Evolutionary conservation across 2,888 invertebrate genomes (phyloP).

Genomic region (Tipula unca): DNA sequence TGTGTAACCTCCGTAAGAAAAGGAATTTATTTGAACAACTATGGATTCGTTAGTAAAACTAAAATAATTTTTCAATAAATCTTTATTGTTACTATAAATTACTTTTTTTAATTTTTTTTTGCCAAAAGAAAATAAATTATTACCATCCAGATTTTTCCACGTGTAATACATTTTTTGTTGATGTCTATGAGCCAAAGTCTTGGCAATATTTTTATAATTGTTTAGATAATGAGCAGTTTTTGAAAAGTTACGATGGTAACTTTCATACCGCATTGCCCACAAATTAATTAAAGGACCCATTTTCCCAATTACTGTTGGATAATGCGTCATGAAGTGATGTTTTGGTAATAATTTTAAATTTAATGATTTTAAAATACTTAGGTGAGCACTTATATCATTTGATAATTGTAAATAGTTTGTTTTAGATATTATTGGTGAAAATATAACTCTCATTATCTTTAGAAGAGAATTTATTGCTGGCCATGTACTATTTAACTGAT

Average conservation of each 20-base stretch:
- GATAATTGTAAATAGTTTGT: no score
- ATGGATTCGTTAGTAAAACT: background rate
- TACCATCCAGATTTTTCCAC: background rate
- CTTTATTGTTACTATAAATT: background rate
- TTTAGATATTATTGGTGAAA: no score
- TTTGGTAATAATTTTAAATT: background rate
- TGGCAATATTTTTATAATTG: background rate
- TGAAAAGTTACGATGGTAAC: background rate
- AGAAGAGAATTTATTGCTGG: background rate
- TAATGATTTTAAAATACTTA: background rate
- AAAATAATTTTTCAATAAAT: background rate
- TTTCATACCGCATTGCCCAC: background rate
- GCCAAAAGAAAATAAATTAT: no score
- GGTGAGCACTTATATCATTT: background rate
- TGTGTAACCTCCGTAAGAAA: background rate
- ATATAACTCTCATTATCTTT: no score
- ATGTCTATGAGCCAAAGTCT: background rate
- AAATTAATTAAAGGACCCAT: no score
- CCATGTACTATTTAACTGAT: background rate
- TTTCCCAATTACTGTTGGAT: background rate
- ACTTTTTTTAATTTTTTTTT: background rate
- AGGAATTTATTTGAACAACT: no score
- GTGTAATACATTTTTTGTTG: no score
- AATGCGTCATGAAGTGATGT: conserved; percentile 3
- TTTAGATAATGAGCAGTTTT: background rate